phyloP scores from a whole-genome alignment of 2,888 invertebrate genomes.

The Rhagonycha fulva region DNA sequence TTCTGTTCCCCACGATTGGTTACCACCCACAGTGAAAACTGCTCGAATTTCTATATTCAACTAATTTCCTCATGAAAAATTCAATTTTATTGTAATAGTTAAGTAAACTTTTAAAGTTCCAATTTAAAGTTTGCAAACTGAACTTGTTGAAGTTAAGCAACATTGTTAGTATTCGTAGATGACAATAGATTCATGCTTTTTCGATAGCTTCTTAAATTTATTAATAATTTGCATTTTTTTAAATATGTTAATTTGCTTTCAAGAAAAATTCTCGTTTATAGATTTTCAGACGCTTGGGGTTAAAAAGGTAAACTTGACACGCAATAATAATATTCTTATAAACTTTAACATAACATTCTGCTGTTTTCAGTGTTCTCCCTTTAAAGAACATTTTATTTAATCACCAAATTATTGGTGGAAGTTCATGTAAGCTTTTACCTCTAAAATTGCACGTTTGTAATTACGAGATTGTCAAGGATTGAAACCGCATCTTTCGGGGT shows the following conservation, averaged over 20 bases:
- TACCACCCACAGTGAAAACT: slow-evolving; percentile 29
- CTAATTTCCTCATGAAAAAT: background rate
- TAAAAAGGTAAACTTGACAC: background rate
- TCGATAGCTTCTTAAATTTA: background rate
- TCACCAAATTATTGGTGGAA: too few species aligned
- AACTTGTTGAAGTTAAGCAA: background rate
- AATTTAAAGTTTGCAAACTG: background rate
- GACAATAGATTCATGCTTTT: background rate
- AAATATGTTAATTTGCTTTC: background rate
- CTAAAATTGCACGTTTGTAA: too few species aligned
- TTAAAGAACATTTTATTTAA: too few species aligned
- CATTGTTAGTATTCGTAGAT: too few species aligned
- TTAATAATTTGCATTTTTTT: background rate
- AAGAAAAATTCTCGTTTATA: background rate
- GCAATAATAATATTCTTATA: background rate
- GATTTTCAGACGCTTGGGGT: background rate
- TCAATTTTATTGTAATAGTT: background rate
- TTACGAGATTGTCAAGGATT: too few species aligned
- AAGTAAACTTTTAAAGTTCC: background rate
- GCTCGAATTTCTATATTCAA: slow-evolving; percentile 5
- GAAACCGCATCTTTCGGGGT: too few species aligned
- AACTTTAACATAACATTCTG: too few species aligned
- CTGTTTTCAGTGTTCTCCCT: too few species aligned
- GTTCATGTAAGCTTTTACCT: too few species aligned
- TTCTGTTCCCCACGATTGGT: slow-evolving; percentile 45